These are phyloP conservation scores for Villa cingulata DNA, from an alignment of 2,888 invertebrate species.

Conservation along the genomic window DNA sequence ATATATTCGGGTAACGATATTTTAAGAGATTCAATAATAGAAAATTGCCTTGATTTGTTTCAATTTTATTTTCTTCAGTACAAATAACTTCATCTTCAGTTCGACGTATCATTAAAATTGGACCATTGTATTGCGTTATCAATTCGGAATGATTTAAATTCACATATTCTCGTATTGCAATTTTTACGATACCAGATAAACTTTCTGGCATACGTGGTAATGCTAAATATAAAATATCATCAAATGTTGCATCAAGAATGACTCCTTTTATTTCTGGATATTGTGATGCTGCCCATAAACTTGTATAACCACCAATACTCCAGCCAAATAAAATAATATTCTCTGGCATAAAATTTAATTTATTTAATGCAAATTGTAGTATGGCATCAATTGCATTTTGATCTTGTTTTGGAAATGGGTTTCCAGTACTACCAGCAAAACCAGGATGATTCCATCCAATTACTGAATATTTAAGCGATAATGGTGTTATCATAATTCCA, in stretches of 20 bases:
- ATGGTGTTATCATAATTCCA: conserved; percentile 77
- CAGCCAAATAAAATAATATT: conserved; percentile 84
- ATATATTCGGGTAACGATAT: conserved; percentile 56
- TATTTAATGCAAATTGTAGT: conserved; percentile 78
- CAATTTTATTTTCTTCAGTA: conserved; percentile 46
- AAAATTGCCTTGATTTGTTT: conserved; percentile 65
- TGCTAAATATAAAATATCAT: conserved; percentile 85
- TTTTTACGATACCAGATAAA: conserved; percentile 55
- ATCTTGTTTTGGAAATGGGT: conserved; percentile 74
- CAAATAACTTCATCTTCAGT: conserved; percentile 85
- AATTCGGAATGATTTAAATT: conserved; percentile 68
- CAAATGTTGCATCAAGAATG: conserved; percentile 93
- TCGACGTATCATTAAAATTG: conserved; percentile 65
- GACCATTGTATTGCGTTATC: conserved; percentile 60
- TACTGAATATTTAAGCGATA: conserved; percentile 78
- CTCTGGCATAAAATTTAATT: conserved; percentile 62
- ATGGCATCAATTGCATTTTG: conserved; percentile 81
- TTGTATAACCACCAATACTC: conserved; percentile 94
- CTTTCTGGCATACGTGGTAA: conserved; percentile 70
- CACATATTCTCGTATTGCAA: conserved; percentile 65
- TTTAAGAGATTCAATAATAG: conserved; percentile 58
- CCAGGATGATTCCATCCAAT: conserved; percentile 98
- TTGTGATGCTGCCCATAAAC: conserved; percentile 77
- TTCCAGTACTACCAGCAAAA: conserved; percentile 78
- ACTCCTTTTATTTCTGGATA: conserved; percentile 75